Percentiles rank a stretch among this genome's conserved stretches.
phyloP scores from a whole-genome alignment of 2,113 vertebrate genomes.

The Naja naja region DNA sequence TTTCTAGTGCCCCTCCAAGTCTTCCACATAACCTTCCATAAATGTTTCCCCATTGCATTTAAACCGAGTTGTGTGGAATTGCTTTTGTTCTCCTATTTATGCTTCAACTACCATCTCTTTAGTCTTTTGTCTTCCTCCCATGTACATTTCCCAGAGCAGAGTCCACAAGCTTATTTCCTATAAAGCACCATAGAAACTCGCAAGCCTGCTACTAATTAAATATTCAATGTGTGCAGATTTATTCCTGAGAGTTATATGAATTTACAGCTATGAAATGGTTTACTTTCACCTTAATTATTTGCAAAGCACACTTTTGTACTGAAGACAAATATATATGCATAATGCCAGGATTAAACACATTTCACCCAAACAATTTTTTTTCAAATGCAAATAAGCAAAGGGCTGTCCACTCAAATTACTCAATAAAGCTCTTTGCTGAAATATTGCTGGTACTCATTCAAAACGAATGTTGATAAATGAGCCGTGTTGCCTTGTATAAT shows the following conservation, averaged over 20 bases:
- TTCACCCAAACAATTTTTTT: not conserved
- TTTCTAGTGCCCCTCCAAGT: not conserved
- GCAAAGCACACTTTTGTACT: not conserved
- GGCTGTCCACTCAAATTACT: constrained; percentile 6
- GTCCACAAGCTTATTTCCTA: not conserved
- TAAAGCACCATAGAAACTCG: not conserved
- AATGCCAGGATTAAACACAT: not conserved
- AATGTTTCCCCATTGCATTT: not conserved
- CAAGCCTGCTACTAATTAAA: not conserved
- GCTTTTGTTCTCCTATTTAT: not conserved
- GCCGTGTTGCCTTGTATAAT: constrained; percentile 33
- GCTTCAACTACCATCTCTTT: not conserved
- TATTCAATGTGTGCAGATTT: not conserved
- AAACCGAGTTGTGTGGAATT: not conserved
- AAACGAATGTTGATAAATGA: constrained; percentile 26
- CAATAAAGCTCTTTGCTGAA: not conserved
- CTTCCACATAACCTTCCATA: not conserved
- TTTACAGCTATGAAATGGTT: not conserved
- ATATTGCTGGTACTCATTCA: not conserved
- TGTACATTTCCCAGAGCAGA: not conserved
- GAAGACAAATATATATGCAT: not conserved
- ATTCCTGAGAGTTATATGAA: not conserved
- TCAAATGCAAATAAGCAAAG: not conserved
- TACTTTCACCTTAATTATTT: not conserved
- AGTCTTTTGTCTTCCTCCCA: not conserved